Evolutionary conservation across 2,888 invertebrate genomes (phyloP).

Genomic region (Ophion ventricosus): DNA sequence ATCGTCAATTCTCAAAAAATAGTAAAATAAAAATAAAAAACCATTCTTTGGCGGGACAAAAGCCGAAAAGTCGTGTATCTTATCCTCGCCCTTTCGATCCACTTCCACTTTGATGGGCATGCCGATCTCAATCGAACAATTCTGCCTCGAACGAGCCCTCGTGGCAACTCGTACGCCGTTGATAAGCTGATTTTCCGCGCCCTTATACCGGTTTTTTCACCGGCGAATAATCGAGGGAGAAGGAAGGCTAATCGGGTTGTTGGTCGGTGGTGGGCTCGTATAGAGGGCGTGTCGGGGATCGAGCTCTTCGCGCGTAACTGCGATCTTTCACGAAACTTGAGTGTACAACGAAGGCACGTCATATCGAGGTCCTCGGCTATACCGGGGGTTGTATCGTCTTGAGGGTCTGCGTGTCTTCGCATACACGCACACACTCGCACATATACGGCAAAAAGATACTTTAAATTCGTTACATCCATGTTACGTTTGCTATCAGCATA

Average conservation of each 20-base stretch:
- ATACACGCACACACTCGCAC: too few species aligned
- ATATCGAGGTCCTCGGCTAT: constrained; percentile 44
- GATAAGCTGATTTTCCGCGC: constrained; percentile 11
- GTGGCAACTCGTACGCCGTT: background rate
- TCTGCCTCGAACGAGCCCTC: too few species aligned
- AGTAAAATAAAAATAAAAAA: too few species aligned
- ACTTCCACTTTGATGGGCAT: too few species aligned
- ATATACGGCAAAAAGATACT: too few species aligned
- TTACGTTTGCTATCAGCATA: too few species aligned
- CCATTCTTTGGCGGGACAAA: too few species aligned
- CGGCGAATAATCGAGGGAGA: constrained; percentile 1
- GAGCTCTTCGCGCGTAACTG: constrained; percentile 63
- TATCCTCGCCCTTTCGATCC: too few species aligned
- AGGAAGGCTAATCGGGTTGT: constrained; percentile 42
- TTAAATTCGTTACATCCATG: too few species aligned
- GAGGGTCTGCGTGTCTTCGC: background rate
- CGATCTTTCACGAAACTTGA: constrained; percentile 65
- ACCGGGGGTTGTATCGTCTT: constrained; percentile 47
- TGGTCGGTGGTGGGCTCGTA: constrained; percentile 5
- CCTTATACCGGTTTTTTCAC: background rate
- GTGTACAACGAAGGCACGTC: constrained; percentile 40
- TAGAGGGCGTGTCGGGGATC: constrained; percentile 48
- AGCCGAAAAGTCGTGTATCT: too few species aligned
- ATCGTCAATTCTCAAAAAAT: too few species aligned
- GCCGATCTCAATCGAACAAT: too few species aligned